phyloP scores from a whole-genome alignment of 1,140 invertebrate genomes.

The Drosophila orosa region DNA sequence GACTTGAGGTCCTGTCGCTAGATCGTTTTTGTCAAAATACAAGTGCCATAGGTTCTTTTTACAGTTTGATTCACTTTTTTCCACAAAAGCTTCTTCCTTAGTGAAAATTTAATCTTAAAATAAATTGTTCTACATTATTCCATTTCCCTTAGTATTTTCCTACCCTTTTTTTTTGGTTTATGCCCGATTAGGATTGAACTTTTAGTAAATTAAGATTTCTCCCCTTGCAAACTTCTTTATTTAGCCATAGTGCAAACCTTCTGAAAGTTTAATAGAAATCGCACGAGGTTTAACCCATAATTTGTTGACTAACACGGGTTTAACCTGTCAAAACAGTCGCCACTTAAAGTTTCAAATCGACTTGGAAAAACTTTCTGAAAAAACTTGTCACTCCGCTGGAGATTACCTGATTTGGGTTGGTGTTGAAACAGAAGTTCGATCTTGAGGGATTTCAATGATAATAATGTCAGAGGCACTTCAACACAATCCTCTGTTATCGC shows the following conservation, averaged over 20 bases:
- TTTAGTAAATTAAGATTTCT: background rate
- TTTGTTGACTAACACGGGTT: constrained; percentile 18
- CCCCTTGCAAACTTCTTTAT: background rate
- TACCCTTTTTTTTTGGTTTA: background rate
- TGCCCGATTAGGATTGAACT: background rate
- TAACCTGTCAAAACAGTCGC: background rate
- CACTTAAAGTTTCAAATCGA: constrained; percentile 10
- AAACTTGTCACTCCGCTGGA: constrained; percentile 27
- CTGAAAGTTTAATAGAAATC: constrained; percentile 8
- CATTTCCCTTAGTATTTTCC: background rate
- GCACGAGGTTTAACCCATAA: constrained; percentile 7
- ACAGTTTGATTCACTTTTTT: too few species aligned
- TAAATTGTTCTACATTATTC: too few species aligned
- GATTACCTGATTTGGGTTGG: constrained; percentile 26
- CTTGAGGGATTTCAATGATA: constrained; percentile 23
- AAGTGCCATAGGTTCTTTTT: too few species aligned
- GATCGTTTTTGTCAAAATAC: too few species aligned
- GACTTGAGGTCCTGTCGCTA: too few species aligned
- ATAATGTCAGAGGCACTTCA: constrained; percentile 29
- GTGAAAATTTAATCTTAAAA: too few species aligned
- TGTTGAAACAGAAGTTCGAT: constrained; percentile 16
- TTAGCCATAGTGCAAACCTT: background rate
- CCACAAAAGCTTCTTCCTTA: background rate
- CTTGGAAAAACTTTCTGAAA: constrained; percentile 18
- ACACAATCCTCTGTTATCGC: constrained; percentile 24